phyloP scores from a whole-genome alignment of 2,113 vertebrate genomes.

The Bos taurus region ARS-UCD2.0 NC_037328.1:62157501-62158000 shows the following conservation, averaged over 20 bases:
- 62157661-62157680: background rate
- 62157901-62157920: background rate
- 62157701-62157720: background rate
- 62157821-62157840: background rate
- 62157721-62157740: background rate
- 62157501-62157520: background rate
- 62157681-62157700: background rate
- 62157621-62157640: background rate
- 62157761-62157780: background rate
- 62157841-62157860: background rate
- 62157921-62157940: background rate
- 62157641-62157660: background rate
- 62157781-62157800: background rate
- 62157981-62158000: background rate
- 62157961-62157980: background rate
- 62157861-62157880: background rate
- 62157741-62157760: background rate
- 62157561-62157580: background rate
- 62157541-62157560: background rate
- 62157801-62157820: background rate
- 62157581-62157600: background rate
- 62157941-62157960: background rate
- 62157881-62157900: background rate
- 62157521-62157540: background rate
- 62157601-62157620: background rate